phyloP scores from a whole-genome alignment of 2,888 invertebrate genomes.

The Euclidia mi region DNA sequence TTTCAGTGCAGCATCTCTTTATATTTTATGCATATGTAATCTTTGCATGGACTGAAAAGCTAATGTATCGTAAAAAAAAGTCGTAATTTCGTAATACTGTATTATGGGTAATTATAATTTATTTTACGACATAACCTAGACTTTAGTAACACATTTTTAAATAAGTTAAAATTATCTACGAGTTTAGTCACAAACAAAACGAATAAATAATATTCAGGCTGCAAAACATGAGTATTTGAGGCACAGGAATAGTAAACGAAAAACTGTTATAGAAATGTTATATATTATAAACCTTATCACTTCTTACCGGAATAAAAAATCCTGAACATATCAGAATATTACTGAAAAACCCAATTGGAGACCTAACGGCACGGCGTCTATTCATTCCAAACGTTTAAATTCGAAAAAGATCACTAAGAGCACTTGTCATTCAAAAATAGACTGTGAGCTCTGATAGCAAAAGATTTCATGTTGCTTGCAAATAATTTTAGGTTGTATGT shows the following conservation, averaged over 20 bases:
- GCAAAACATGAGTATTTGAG: too few species aligned
- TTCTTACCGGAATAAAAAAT: constrained; percentile 19
- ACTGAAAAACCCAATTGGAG: constrained; percentile 43
- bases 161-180: too few species aligned
- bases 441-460: constrained; percentile 15
- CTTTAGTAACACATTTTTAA: too few species aligned
- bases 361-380: constrained; percentile 34
- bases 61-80: constrained; percentile 10
- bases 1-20: constrained; percentile 20
- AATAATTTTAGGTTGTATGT: constrained; percentile 22
- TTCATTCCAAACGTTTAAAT: constrained; percentile 49
- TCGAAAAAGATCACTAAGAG: constrained; percentile 34
- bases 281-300: constrained; percentile 15
- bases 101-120: too few species aligned
- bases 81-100: too few species aligned
- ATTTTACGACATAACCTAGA: too few species aligned
- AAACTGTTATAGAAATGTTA: neutral
- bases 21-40: constrained; percentile 23
- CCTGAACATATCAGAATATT: constrained; percentile 35
- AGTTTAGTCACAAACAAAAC: too few species aligned
- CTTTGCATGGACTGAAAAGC: constrained; percentile 25
- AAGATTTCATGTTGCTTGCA: constrained; percentile 36
- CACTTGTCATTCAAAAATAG: constrained; percentile 30
- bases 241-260: neutral
- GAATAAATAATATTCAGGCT: too few species aligned